phyloP scores from a whole-genome alignment of 2,888 invertebrate species.

The Tiphia femorata region DNA sequence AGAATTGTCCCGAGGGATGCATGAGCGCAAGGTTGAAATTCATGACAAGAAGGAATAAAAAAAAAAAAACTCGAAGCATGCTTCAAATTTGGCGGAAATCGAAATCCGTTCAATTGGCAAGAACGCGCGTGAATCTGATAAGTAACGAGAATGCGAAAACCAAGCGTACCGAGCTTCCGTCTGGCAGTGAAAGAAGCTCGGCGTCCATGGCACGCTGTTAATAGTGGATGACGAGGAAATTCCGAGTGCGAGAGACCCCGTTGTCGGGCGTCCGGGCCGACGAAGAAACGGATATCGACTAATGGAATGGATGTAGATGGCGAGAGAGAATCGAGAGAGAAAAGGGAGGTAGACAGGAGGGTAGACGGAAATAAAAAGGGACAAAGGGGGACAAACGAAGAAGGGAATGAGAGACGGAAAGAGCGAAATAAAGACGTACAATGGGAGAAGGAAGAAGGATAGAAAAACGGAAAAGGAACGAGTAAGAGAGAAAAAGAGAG shows the following conservation, averaged over 20 bases:
- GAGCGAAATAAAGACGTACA: background rate
- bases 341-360: no score
- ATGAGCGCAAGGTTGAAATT: no score
- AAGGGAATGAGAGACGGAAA: background rate
- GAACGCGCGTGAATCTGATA: no score
- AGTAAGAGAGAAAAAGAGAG: background rate
- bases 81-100: no score
- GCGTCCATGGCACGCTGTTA: conserved; percentile 9
- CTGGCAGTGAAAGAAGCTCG: conserved; percentile 8
- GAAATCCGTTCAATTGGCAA: no score
- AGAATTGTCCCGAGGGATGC: no score
- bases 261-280: background rate
- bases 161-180: no score
- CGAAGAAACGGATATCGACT: conserved; percentile 16
- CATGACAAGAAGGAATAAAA: no score
- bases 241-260: conserved; percentile 9
- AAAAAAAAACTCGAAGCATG: no score
- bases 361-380: no score
- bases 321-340: no score
- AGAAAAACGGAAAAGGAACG: background rate
- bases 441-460: background rate
- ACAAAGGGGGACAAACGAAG: background rate
- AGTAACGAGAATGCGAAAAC: background rate
- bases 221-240: conserved; percentile 23
- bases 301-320: background rate